Evolutionary conservation across 2,113 vertebrate genomes (phyloP).

Genomic region (Zosterops japonicus): DNA sequence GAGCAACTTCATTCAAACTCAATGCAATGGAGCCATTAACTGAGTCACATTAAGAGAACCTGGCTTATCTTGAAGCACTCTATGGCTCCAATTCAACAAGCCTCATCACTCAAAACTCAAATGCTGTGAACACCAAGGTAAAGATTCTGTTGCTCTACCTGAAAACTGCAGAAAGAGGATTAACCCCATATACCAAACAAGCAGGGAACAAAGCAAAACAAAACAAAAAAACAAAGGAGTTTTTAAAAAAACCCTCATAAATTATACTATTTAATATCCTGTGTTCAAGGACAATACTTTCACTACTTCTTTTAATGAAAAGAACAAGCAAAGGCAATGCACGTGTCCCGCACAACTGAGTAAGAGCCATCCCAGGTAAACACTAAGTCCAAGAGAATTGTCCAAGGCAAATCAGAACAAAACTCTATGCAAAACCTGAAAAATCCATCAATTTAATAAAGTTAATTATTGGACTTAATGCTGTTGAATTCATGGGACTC

Average conservation of each 20-base stretch:
- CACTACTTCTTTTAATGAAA: background rate
- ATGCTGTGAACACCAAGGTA: background rate
- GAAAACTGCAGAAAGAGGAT: background rate
- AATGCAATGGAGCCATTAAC: background rate
- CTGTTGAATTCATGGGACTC: background rate
- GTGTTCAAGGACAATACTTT: background rate
- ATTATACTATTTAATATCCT: background rate
- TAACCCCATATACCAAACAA: background rate
- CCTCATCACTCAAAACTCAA: background rate
- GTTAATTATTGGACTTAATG: background rate
- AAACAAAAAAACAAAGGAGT: accelerated
- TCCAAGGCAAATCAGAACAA: background rate
- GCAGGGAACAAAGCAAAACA: background rate
- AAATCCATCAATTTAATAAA: background rate
- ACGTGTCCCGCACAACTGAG: background rate
- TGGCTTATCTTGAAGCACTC: background rate
- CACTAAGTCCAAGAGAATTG: background rate
- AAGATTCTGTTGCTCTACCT: background rate
- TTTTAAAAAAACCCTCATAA: background rate
- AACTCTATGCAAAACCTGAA: background rate
- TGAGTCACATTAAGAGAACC: background rate
- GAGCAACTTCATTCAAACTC: background rate
- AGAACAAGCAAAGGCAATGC: background rate
- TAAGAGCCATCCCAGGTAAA: background rate
- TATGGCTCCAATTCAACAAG: background rate